Percentiles rank a stretch among this genome's conserved stretches.
Conservation (phyloP, 2,113 vertebrate species). For the Paraplagusia blochii region DNA sequence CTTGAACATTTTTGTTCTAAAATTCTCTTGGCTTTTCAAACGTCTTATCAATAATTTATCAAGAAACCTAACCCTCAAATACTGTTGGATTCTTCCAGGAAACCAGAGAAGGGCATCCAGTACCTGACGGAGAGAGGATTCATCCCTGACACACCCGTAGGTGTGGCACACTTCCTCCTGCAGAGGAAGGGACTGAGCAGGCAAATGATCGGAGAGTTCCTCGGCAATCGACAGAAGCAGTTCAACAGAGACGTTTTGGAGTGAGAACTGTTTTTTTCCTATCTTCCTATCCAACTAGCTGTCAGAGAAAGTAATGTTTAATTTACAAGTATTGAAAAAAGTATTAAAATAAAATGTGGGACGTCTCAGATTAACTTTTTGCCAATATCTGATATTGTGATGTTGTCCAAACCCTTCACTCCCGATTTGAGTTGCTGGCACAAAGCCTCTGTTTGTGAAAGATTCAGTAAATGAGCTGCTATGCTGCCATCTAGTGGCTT, state of each 20-base stretch:
- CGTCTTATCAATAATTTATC: too few relatives aligned
- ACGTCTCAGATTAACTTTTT: too few relatives aligned
- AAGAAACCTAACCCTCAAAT: not conserved
- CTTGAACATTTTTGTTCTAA: too few relatives aligned
- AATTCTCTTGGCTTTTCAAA: too few relatives aligned
- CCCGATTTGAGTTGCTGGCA: too few relatives aligned
- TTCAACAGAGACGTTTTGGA: slow-evolving; percentile 98
- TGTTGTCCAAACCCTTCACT: too few relatives aligned
- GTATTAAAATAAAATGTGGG: too few relatives aligned
- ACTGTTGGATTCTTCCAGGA: slow-evolving; percentile 73
- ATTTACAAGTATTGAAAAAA: too few relatives aligned
- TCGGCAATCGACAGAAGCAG: slow-evolving; percentile 96
- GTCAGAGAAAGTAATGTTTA: not conserved
- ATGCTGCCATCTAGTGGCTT: too few relatives aligned
- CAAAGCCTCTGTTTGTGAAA: too few relatives aligned
- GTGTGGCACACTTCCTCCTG: slow-evolving; percentile 95
- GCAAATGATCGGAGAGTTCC: slow-evolving; percentile 98
- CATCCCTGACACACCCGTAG: slow-evolving; percentile 93
- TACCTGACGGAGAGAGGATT: slow-evolving; percentile 95
- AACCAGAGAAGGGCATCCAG: slow-evolving; percentile 96
- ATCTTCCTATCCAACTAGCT: not conserved
- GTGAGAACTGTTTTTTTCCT: slow-evolving; percentile 71
- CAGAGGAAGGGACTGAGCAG: slow-evolving; percentile 96
- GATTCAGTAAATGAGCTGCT: too few relatives aligned
- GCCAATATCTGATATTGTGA: too few relatives aligned